Evolutionary conservation across 2,113 vertebrate genomes (phyloP).

Genomic region (Damaliscus lunatus): DNA sequence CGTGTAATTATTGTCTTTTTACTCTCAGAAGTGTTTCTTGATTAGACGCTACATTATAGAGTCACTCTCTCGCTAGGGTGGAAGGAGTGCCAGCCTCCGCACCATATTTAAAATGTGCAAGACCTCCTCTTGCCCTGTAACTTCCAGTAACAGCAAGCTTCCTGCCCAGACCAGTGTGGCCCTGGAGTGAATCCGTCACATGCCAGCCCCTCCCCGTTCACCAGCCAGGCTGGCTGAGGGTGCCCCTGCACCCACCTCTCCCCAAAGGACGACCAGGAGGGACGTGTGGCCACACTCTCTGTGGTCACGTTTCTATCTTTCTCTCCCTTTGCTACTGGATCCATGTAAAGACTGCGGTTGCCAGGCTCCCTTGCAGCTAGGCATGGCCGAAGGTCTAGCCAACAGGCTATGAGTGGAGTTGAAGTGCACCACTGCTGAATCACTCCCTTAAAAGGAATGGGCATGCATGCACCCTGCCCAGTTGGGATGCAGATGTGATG

Average conservation of each 20-base stretch:
- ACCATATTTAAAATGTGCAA: neutral
- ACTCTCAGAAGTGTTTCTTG: too few relatives aligned
- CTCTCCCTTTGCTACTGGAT: neutral
- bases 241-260: neutral
- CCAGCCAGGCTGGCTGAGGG: neutral
- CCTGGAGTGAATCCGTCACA: neutral
- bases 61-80: neutral
- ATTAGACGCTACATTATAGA: rapidly evolving
- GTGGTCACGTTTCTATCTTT: too few relatives aligned
- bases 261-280: too few relatives aligned
- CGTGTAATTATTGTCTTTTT: rapidly evolving
- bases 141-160: neutral
- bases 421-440: neutral
- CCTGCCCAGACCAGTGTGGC: neutral
- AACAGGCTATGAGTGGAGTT: rapidly evolving
- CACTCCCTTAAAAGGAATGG: neutral
- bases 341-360: rapidly evolving
- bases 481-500: neutral
- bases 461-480: neutral
- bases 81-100: neutral
- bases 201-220: rapidly evolving
- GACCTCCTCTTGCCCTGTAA: too few relatives aligned
- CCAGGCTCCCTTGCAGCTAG: neutral
- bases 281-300: neutral
- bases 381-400: neutral